Evolutionary conservation across 1,140 invertebrate genomes (phyloP).

Genomic region (Vollenhovia emeryi): DNA sequence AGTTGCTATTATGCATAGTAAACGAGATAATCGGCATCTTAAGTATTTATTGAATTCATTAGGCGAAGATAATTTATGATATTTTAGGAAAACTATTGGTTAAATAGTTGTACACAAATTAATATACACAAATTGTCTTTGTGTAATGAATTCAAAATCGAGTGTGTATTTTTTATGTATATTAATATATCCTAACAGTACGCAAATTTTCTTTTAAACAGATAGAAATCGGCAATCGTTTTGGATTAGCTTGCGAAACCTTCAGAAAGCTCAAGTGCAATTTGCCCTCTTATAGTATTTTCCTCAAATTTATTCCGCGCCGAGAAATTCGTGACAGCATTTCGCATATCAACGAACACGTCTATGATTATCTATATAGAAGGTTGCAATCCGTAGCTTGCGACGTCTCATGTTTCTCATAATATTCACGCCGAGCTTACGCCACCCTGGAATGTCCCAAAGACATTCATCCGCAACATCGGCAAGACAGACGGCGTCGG

Average conservation of each 20-base stretch:
- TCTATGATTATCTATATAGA: background rate
- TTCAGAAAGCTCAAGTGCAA: background rate
- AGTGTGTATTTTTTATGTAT: too few relatives aligned
- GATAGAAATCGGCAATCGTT: background rate
- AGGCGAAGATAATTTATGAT: too few relatives aligned
- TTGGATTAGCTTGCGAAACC: background rate
- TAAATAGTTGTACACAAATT: too few relatives aligned
- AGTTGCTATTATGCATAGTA: too few relatives aligned
- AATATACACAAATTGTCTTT: too few relatives aligned
- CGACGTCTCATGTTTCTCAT: constrained; percentile 1
- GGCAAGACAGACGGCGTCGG: constrained; percentile 23
- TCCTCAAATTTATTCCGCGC: background rate
- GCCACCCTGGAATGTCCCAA: constrained; percentile 23
- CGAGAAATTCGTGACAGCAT: background rate
- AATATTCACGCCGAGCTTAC: constrained; percentile 35
- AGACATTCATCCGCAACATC: constrained; percentile 33
- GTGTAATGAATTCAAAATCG: too few relatives aligned
- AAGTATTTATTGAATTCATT: too few relatives aligned
- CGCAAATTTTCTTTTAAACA: background rate
- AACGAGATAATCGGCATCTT: too few relatives aligned
- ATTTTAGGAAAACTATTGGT: too few relatives aligned
- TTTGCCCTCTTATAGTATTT: background rate
- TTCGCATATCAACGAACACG: background rate
- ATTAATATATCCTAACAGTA: background rate
- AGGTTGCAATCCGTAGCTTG: background rate